Conservation (phyloP, 1,140 invertebrate species). For the Littorina saxatilis region DNA sequence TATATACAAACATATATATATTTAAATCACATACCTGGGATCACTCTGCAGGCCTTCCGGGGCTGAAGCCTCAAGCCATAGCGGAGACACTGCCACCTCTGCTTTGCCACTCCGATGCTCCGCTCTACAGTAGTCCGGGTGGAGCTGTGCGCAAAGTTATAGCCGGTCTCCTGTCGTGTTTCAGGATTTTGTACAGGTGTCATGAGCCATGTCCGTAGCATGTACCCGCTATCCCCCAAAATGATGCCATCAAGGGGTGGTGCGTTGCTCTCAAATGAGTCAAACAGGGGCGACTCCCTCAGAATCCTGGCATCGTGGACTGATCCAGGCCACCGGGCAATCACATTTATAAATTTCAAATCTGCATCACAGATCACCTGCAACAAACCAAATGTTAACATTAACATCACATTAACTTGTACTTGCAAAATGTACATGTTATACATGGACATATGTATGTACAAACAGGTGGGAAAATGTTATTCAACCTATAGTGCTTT, state of each 20-base stretch:
- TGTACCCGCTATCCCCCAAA: conserved; percentile 45
- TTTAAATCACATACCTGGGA: too few relatives aligned
- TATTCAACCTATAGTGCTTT: too few relatives aligned
- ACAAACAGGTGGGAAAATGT: too few relatives aligned
- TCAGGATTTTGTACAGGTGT: conserved; percentile 35
- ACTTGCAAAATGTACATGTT: too few relatives aligned
- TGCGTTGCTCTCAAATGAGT: not conserved
- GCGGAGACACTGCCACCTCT: conserved; percentile 39
- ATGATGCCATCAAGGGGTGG: conserved; percentile 35
- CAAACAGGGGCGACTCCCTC: not conserved
- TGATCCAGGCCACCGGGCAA: too few relatives aligned
- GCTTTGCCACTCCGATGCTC: conserved; percentile 40
- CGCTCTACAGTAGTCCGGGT: conserved; percentile 39
- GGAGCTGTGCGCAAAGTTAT: conserved; percentile 26
- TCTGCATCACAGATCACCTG: not conserved
- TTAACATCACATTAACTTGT: too few relatives aligned
- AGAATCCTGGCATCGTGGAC: conserved; percentile 26
- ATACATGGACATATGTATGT: too few relatives aligned
- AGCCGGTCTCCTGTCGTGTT: conserved; percentile 30
- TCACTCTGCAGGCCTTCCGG: not conserved
- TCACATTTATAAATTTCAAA: not conserved
- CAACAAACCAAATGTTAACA: not conserved
- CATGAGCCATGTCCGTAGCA: conserved; percentile 38
- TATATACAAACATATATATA: too few relatives aligned
- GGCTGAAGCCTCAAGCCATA: not conserved